Conservation (phyloP, 1,140 invertebrate species). For the Cydia amplana region DNA sequence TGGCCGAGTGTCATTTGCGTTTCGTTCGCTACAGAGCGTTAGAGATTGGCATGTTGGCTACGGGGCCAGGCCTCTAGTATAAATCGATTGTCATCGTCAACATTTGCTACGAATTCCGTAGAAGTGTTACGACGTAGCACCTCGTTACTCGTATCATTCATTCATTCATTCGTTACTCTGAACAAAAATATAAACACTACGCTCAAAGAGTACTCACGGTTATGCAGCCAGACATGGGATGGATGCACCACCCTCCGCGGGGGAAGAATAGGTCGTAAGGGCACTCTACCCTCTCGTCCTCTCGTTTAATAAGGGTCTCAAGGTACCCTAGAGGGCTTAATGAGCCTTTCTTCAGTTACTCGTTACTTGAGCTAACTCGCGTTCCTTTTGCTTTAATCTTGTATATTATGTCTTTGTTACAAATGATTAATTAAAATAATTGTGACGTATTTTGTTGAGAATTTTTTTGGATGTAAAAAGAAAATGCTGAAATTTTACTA, state of each 20-base stretch:
- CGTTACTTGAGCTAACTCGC: conserved; percentile 26
- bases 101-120: neutral
- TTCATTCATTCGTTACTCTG: neutral
- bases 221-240: conserved; percentile 24
- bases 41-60: no score
- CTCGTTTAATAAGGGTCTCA: conserved; percentile 57
- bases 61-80: no score
- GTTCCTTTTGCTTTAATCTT: conserved; percentile 26
- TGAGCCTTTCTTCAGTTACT: conserved; percentile 49
- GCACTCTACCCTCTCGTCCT: conserved; percentile 45
- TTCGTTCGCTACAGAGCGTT: no score
- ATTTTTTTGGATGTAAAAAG: neutral
- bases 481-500: no score
- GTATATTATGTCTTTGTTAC: conserved; percentile 9
- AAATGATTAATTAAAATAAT: conserved; percentile 12
- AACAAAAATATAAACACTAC: conserved; percentile 28
- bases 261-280: conserved; percentile 42
- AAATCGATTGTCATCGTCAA: no score
- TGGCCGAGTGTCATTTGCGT: no score
- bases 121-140: neutral
- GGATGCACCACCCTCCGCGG: conserved; percentile 19
- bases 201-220: conserved; percentile 20
- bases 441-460: no score
- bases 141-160: neutral
- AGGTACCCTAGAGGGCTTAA: conserved; percentile 58